phyloP scores from a whole-genome alignment of 2,888 invertebrate species.

The Scotopteryx bipunctaria region DNA sequence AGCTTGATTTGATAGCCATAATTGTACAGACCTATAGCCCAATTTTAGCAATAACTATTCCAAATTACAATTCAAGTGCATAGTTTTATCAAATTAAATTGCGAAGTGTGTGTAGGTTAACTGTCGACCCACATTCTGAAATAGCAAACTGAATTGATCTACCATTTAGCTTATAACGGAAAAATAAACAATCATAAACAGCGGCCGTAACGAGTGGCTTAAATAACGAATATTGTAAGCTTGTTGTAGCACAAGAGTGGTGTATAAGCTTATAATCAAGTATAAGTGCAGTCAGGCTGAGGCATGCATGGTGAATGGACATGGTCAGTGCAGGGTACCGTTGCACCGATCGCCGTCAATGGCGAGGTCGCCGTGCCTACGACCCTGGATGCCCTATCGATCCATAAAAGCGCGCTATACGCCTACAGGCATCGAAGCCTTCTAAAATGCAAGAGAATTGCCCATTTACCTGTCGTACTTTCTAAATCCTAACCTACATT shows the following conservation, averaged over 20 bases:
- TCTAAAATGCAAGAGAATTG: constrained; percentile 34
- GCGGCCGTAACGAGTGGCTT: constrained; percentile 20
- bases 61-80: constrained; percentile 14
- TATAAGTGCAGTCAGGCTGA: constrained; percentile 42
- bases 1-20: constrained; percentile 10
- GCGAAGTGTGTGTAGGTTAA: constrained; percentile 27
- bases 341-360: constrained; percentile 64
- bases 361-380: constrained; percentile 65
- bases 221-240: constrained; percentile 26
- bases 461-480: constrained; percentile 37
- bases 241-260: constrained; percentile 19
- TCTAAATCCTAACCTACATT: constrained; percentile 42
- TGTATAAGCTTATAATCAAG: constrained; percentile 30
- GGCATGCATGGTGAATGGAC: constrained; percentile 57
- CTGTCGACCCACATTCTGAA: constrained; percentile 31
- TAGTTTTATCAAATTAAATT: constrained; percentile 22
- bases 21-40: neutral
- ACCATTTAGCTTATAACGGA: constrained; percentile 21
- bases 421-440: constrained; percentile 41
- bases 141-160: constrained; percentile 32
- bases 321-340: constrained; percentile 63
- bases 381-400: constrained; percentile 74
- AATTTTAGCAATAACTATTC: constrained; percentile 10
- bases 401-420: constrained; percentile 58
- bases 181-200: constrained; percentile 26